Evolutionary conservation across 2,113 vertebrate species (phyloP), one percentile per base, ranked within the genome.

Genomic region (Murina feae): DNA sequence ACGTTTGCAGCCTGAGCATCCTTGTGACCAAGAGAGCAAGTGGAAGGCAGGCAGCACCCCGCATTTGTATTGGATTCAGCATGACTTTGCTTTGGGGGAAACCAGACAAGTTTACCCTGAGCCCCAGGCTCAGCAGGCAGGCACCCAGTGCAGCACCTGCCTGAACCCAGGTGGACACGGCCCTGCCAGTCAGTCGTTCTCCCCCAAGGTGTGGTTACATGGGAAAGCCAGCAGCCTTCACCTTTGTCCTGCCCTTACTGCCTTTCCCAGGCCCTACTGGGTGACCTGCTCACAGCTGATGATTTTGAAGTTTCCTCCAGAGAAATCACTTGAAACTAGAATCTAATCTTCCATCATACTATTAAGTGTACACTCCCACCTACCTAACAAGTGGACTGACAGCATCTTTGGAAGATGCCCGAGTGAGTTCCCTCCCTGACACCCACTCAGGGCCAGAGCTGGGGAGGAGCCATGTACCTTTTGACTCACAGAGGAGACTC

Each of bases 201-300:
- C 9, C 3, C 8, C 2, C 7, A 1, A 11, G 30, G 12, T 7
- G 1, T 37, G 51, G 17, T 30, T 55, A 14, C 3, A 2, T 6
- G 14, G 18, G 2, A 16, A 47, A n/a, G 30, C 28, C 37, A 72
- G 68, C 25, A 5, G 47, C 20, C 14, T n/a, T n/a, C 28, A 11
- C 4, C 0, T n/a, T 37, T 32, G 18, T 39, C 53, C 9, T 10
- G 11, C 53, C 75, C 65, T 17, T 11, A 21, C 12, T 5, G 10
- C 9, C 12, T 83, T 39, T 17, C 35, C 65, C 35, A 81, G 25
- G 2, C 39, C 30, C 23, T 68, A 7, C 53, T 23, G 47, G 8
- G 18, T 49, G 4, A 8, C 44, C 83, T 20, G 23, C 51, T 47
- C 68, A 23, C 4, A 35, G 4, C 30, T 44, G 21, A 25, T 5